Percentiles rank a stretch among this genome's conserved stretches.
phyloP scores from a whole-genome alignment of 1,140 invertebrate genomes.

The Nasonia vitripennis region DNA sequence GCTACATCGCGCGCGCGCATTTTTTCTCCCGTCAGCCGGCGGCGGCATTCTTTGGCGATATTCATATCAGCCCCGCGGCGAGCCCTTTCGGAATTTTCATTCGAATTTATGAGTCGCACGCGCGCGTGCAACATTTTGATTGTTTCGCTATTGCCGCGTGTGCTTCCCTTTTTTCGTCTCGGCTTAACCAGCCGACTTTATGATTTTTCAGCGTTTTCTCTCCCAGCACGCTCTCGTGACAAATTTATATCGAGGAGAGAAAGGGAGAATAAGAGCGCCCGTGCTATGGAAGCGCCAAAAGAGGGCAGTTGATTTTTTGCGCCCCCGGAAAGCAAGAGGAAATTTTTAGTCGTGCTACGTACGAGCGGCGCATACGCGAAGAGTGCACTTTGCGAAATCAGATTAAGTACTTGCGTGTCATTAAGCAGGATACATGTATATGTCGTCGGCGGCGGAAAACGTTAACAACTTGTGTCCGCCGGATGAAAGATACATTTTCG shows the following conservation, averaged over 20 bases:
- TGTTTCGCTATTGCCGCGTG: neutral
- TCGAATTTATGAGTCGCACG: neutral
- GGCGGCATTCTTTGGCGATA: conserved; percentile 10
- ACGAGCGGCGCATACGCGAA: neutral
- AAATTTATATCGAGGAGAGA: neutral
- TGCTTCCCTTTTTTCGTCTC: neutral
- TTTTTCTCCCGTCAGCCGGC: conserved; percentile 17
- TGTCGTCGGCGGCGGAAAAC: too few relatives aligned
- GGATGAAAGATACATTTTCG: too few relatives aligned
- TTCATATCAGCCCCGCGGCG: neutral
- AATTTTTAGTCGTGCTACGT: neutral
- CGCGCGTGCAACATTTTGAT: conserved; percentile 5
- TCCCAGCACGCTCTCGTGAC: neutral
- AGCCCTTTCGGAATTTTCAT: neutral
- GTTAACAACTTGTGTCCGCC: neutral
- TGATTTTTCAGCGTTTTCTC: neutral
- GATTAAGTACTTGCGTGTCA: neutral
- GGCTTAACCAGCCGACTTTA: neutral
- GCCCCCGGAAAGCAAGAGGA: neutral
- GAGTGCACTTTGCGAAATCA: neutral
- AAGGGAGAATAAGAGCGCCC: neutral
- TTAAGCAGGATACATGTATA: neutral
- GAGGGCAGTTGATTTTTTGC: neutral
- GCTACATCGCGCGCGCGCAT: neutral
- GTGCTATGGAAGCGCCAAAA: neutral